Evolutionary conservation across 2,113 vertebrate species (phyloP).

Genomic region (Solea senegalensis): DNA sequence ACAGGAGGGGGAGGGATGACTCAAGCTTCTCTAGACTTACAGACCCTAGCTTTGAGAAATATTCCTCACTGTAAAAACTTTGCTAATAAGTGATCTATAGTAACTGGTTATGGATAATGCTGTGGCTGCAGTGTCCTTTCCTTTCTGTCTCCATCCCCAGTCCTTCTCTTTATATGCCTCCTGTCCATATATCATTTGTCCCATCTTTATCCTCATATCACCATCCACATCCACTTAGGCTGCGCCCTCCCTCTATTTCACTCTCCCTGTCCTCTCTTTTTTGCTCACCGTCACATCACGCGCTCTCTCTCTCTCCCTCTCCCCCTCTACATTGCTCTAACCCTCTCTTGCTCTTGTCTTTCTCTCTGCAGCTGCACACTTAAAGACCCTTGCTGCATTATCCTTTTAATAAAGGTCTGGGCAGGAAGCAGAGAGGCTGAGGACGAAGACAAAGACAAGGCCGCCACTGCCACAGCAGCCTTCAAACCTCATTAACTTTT

Average conservation of each 20-base stretch:
- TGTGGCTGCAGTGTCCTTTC: no score
- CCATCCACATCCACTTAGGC: constrained; percentile 13
- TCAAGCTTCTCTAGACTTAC: no score
- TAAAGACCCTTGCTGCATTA: constrained; percentile 79
- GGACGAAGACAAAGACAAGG: constrained; percentile 76
- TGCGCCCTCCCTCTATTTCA: neutral
- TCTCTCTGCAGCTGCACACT: constrained; percentile 80
- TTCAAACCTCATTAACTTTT: constrained; percentile 84
- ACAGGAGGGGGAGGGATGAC: no score
- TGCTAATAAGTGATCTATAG: neutral
- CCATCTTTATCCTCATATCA: neutral
- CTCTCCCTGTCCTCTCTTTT: neutral
- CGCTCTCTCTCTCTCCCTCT: constrained; percentile 13
- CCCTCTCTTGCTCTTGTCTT: constrained; percentile 59
- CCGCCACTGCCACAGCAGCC: constrained; percentile 73
- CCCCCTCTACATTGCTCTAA: constrained; percentile 19
- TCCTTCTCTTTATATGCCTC: neutral
- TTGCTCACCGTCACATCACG: constrained; percentile 3
- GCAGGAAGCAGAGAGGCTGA: constrained; percentile 77
- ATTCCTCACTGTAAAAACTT: no score
- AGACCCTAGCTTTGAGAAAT: no score
- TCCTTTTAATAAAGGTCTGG: constrained; percentile 78
- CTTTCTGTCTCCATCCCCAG: neutral
- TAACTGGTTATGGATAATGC: no score
- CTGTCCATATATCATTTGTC: neutral